These are phyloP conservation scores for Lamellibrachia luymesi DNA, from an alignment of 1,140 invertebrate species.

Conservation along the genomic window DNA sequence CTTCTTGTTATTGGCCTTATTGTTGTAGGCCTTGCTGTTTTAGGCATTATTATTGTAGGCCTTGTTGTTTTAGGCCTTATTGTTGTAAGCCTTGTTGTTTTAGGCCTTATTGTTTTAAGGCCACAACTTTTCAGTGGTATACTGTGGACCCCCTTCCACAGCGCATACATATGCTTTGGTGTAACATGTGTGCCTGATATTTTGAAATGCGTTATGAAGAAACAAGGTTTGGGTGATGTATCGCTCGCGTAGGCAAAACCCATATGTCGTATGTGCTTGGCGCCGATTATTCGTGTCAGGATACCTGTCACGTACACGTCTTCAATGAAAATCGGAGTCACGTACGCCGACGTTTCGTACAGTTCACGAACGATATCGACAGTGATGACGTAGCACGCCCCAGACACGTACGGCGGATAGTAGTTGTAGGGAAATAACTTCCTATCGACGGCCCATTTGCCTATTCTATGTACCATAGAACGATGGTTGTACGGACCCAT, in stretches of 20 bases:
- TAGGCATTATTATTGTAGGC: no score
- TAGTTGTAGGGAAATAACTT: constrained; percentile 36
- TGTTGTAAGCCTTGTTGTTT: no score
- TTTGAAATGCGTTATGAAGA: constrained; percentile 13
- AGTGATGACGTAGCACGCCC: constrained; percentile 47
- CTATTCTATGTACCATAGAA: constrained; percentile 20
- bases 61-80: no score
- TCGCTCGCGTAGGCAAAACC: constrained; percentile 24
- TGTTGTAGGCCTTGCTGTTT: no score
- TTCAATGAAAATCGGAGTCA: no score
- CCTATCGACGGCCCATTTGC: constrained; percentile 43
- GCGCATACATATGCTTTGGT: background rate
- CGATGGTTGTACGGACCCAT: constrained; percentile 22
- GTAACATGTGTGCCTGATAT: constrained; percentile 22
- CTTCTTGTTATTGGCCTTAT: no score
- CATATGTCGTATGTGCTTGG: constrained; percentile 5
- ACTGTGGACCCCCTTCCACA: constrained; percentile 15
- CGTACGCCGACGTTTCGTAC: background rate
- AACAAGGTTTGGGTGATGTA: background rate
- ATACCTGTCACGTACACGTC: constrained; percentile 49
- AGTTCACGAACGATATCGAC: constrained; percentile 32
- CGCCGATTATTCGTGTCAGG: constrained; percentile 28
- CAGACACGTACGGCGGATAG: constrained; percentile 43
- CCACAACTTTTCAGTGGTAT: no score
- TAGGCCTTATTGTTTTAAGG: no score